Conservation (phyloP, 30 jellyfish, hydroid and myxozoan species). For the Hydra vulgaris region DNA sequence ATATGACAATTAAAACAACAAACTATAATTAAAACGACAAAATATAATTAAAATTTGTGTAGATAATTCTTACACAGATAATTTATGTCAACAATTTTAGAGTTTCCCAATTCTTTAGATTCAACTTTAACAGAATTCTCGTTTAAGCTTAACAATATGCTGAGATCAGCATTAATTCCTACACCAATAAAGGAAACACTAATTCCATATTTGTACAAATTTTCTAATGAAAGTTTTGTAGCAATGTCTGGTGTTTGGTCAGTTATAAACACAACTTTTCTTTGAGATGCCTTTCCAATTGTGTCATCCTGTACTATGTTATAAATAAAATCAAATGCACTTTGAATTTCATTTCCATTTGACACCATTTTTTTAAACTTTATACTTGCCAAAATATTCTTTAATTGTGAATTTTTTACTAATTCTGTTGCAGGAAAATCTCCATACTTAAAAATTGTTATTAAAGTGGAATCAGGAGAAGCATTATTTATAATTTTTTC, state of each 20-base stretch:
- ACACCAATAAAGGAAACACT: slow-evolving; percentile 16
- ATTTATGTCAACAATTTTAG: not conserved
- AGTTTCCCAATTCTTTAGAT: slow-evolving; percentile 1
- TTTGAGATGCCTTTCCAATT: not conserved
- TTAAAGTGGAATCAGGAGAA: not conserved
- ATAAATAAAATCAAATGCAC: not conserved
- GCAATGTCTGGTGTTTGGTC: not conserved
- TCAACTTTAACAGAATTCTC: not conserved
- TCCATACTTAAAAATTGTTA: not conserved
- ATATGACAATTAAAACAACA: too few species aligned
- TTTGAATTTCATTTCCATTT: not conserved
- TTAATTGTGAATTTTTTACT: not conserved
- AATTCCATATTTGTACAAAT: slow-evolving; percentile 6
- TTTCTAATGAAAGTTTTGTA: not conserved
- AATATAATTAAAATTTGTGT: too few species aligned
- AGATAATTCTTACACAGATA: slow-evolving; percentile 2
- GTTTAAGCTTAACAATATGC: not conserved
- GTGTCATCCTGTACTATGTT: not conserved
- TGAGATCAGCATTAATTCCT: not conserved
- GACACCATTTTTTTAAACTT: not conserved
- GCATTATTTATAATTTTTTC: not conserved
- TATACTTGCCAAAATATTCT: not conserved
- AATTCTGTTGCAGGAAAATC: not conserved
- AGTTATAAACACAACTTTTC: slow-evolving; percentile 14
- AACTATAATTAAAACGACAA: too few species aligned